phyloP scores from a whole-genome alignment of 2,888 invertebrate species.

The Morpho helenor region DNA sequence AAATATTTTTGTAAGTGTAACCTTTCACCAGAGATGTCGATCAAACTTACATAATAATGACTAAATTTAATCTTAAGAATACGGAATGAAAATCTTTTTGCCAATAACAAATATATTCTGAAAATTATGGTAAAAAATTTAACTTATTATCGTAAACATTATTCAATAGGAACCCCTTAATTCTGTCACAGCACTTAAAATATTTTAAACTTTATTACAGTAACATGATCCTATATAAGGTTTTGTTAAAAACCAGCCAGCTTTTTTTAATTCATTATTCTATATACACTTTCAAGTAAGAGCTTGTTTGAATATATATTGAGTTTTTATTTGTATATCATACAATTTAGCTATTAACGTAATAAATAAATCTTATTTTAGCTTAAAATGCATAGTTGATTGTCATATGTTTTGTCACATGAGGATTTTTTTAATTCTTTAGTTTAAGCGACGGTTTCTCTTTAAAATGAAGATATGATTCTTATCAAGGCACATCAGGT shows the following conservation, averaged over 20 bases:
- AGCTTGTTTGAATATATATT: too few species aligned
- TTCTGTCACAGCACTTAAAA: conserved; percentile 13
- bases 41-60: conserved; percentile 35
- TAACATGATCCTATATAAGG: background rate
- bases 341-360: too few species aligned
- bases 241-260: too few species aligned
- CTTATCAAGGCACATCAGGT: background rate
- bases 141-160: conserved; percentile 6
- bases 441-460: background rate
- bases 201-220: background rate
- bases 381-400: too few species aligned
- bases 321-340: too few species aligned
- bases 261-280: too few species aligned
- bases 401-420: too few species aligned
- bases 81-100: conserved; percentile 54
- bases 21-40: conserved; percentile 8
- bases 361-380: too few species aligned
- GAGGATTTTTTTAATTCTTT: too few species aligned
- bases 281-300: too few species aligned
- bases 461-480: background rate
- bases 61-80: conserved; percentile 32
- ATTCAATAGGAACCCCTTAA: conserved; percentile 17
- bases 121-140: conserved; percentile 10
- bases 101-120: conserved; percentile 38
- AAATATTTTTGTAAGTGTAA: background rate